Evolutionary conservation across 2,113 vertebrate genomes (phyloP), one percentile per base, ranked within the genome.

Genomic region (Amia ocellicauda): DNA sequence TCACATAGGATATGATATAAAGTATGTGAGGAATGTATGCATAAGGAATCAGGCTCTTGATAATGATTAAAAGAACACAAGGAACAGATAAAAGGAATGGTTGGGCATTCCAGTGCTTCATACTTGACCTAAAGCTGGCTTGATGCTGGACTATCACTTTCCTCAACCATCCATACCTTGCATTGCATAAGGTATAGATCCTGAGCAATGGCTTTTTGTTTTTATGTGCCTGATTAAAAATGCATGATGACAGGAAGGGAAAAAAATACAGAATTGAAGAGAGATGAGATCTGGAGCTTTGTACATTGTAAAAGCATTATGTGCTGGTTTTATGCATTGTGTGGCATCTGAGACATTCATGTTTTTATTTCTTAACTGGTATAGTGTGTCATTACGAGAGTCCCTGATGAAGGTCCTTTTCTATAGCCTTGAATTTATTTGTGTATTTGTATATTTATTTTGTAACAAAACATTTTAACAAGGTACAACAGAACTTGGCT

Each of bases 151-250:
- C 86, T 86, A 86, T 88, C 85, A 78, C 85, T 89, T 89, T 86
- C 84, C 78, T 86, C 84, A 81, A 90, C 86, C 89, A 88, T 85
- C 87, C 84, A 87, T 84, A 79, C 78, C 70, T 67, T 80, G 82
- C 81, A 79, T 83, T 83, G 74, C 74, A 78, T 84, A 81, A 86
- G 84, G 88, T 78, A 84, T 68, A 82, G 78, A 86, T 81, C 79
- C 87, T 86, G 81, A 85, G 87, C 83, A 80, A 45, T 85, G 85
- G 88, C 89, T 90, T 88, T 92, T 92, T 91, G 90, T 90, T 90
- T n/a, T 91, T 90, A 93, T 91, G 90, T 91, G 88, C 86, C 85
- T 89, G 86, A 89, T 92, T 93, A 91, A 93, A 92, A 89, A 89
- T 92, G 91, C 87, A 92, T 91, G 89, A 90, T 88, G 90, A 88